phyloP scores from a whole-genome alignment of 1,140 invertebrate species.

The Bombus sibiricus region DNA sequence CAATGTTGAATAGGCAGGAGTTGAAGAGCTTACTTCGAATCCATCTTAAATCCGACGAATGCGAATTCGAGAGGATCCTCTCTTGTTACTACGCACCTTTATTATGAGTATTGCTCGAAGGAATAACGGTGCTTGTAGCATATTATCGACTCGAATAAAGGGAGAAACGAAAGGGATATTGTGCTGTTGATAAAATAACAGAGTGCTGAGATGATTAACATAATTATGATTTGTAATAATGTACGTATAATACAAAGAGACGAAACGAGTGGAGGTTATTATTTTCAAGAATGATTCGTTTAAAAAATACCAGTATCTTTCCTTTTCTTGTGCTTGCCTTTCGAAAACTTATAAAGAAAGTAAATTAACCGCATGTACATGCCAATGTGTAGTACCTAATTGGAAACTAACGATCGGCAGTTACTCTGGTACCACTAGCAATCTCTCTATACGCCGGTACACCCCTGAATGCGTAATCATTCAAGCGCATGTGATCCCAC shows the following conservation, averaged over 20 bases:
- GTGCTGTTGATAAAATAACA: background rate
- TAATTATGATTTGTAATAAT: too few relatives aligned
- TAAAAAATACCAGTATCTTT: background rate
- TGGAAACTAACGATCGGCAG: conserved; percentile 67
- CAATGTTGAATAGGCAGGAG: conserved; percentile 1
- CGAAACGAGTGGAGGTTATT: too few relatives aligned
- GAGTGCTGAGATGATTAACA: background rate
- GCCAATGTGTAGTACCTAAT: conserved; percentile 43
- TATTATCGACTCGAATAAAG: background rate
- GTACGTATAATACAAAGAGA: background rate
- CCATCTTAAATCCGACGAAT: background rate
- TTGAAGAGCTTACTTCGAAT: conserved; percentile 7
- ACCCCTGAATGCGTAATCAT: conserved; percentile 55
- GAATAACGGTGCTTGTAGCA: background rate
- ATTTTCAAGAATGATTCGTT: background rate
- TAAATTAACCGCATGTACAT: background rate
- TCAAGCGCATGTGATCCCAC: conserved; percentile 40
- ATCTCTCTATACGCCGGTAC: conserved; percentile 2
- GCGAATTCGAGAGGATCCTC: background rate
- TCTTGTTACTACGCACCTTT: background rate
- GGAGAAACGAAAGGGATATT: background rate
- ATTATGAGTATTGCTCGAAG: background rate
- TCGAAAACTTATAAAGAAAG: background rate
- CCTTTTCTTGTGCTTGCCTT: background rate
- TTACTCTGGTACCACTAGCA: conserved; percentile 39